Conservation (phyloP, 2,797 vertebrate genomes). For the Microhierax caerulescens region DNA sequence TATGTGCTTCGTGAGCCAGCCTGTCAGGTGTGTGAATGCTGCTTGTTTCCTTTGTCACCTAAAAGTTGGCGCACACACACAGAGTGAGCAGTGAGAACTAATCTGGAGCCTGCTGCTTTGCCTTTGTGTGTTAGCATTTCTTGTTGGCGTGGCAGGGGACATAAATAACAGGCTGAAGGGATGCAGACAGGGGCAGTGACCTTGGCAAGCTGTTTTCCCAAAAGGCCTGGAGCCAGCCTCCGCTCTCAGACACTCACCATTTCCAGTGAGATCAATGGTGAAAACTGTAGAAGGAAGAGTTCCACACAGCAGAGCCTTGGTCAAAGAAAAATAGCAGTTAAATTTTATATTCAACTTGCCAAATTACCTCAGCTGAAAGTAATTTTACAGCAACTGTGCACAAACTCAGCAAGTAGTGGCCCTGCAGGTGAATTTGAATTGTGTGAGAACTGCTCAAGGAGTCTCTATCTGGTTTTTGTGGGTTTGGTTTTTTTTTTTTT, state of each 20-base stretch:
- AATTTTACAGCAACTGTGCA: neutral
- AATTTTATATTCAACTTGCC: neutral
- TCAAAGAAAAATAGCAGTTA: neutral
- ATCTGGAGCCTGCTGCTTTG: neutral
- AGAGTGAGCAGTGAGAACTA: neutral
- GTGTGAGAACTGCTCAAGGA: neutral
- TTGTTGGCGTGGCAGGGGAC: neutral
- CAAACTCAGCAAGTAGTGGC: neutral
- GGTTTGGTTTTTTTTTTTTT: no score
- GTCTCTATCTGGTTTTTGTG: neutral
- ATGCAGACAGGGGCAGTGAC: neutral
- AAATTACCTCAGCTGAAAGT: neutral
- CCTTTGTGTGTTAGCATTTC: neutral
- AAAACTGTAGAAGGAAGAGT: neutral
- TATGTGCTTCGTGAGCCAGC: neutral
- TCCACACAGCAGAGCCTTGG: neutral
- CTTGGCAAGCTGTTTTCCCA: neutral
- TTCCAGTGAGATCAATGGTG: neutral
- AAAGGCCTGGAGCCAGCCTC: neutral
- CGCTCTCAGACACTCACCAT: neutral
- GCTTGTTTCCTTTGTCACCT: neutral
- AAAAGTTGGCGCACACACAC: rapidly evolving
- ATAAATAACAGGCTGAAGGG: neutral
- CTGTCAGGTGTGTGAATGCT: neutral
- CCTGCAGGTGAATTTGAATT: neutral